Evolutionary conservation across 2,888 invertebrate species (phyloP).

Genomic region (Luperina nickerlii): DNA sequence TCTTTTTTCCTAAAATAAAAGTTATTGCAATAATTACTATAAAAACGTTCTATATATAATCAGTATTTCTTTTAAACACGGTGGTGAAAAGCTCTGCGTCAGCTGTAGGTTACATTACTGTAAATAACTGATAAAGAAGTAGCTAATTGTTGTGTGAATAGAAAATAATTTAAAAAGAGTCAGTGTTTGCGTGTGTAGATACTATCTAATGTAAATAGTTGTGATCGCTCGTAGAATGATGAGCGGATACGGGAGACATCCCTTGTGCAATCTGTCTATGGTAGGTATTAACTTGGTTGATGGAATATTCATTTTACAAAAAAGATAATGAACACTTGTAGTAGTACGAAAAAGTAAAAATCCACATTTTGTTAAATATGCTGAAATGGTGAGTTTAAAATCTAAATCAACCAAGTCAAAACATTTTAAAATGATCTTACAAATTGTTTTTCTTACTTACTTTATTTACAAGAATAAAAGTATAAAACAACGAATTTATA

Average conservation of each 20-base stretch:
- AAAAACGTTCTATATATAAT: neutral
- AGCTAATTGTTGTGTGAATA: slow-evolving; percentile 88
- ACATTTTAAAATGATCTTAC: slow-evolving; percentile 19
- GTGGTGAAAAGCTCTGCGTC: slow-evolving; percentile 57
- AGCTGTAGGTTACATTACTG: slow-evolving; percentile 69
- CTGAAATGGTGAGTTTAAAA: neutral
- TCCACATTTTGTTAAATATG: neutral
- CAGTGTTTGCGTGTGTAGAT: slow-evolving; percentile 89
- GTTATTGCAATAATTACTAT: slow-evolving; percentile 7
- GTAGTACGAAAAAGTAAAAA: neutral
- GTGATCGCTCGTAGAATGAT: slow-evolving; percentile 41
- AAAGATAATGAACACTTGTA: neutral
- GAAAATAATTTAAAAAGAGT: slow-evolving; percentile 82
- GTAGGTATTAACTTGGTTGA: slow-evolving; percentile 49
- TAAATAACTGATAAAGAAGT: slow-evolving; percentile 85
- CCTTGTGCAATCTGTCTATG: slow-evolving; percentile 61
- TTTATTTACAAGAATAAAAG: slow-evolving; percentile 39
- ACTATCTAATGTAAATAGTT: slow-evolving; percentile 74
- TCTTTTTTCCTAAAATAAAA: neutral
- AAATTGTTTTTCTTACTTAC: slow-evolving; percentile 5
- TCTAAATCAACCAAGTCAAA: slow-evolving; percentile 36
- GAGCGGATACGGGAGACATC: slow-evolving; percentile 40
- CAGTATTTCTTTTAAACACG: slow-evolving; percentile 3
- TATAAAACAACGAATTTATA: slow-evolving; percentile 66
- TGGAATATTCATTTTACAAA: neutral